Evolutionary conservation across 2,888 invertebrate species (phyloP), one percentile per base, ranked within the genome.

Genomic region (Tetrapedia diversipes): DNA sequence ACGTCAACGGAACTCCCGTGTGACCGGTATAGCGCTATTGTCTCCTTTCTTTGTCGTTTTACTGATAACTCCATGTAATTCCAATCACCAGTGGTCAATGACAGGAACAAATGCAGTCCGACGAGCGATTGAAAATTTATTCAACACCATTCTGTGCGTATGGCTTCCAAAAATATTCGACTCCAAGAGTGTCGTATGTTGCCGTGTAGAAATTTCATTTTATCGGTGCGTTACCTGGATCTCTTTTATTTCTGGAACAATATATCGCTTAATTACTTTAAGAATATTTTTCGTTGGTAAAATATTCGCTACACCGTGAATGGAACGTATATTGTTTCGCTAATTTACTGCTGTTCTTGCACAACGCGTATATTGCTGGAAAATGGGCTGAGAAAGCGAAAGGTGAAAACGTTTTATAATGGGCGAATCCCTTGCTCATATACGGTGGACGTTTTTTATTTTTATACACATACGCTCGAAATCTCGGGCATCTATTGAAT

Each of bases 161-260:
- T n/a, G n/a, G n/a, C n/a, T n/a, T 14, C 65, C 16, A 54, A 56
- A 66, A 66, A 57, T 56, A 57, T 56, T n/a, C 56, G 27, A 57
- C 27, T 47, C 45, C 19, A n/a, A n/a, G n/a, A n/a, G n/a, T n/a
- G 56, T 54, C 66, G 66, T 56, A 45, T 34, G 45, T 66, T 47
- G 66, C 45, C 19, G 45, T 56, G 45, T 27, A 56, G 66, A 66
- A 56, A 66, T 56, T 66, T 56, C 56, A 45, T 66, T 66, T 65
- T 56, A 56, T 56, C 66, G 27, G 45, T 45, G 19, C 37, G 65
- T 45, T 54, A 43, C 54, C 65, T 43, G 34, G 11, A 22, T n/a
- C 32, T n/a, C 11, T 22, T 66, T 66, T 47, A 47, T 47, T 56
- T 37, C 56, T n/a, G 2, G 27, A 14, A 45, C 45, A 27, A 66